Evolutionary conservation across 2,797 vertebrate genomes (phyloP).

Genomic region (Ctenochaetus hawaiiensis): DNA sequence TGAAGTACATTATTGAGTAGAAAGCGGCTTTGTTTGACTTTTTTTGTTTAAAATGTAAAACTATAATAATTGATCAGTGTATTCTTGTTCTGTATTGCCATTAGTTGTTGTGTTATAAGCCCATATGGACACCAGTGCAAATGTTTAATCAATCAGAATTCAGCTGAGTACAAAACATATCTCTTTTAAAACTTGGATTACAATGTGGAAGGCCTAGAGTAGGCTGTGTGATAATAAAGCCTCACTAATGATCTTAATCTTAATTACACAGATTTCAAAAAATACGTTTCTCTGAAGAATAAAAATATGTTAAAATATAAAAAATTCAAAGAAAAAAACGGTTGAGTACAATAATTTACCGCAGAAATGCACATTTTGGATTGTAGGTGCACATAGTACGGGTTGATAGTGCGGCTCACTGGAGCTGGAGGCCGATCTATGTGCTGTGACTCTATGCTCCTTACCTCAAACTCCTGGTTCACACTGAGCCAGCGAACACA

Average conservation of each 20-base stretch:
- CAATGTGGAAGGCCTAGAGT: too few relatives aligned
- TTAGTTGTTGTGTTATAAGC: background rate
- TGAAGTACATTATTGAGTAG: background rate
- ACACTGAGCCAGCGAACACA: constrained; percentile 33
- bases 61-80: background rate
- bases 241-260: too few relatives aligned
- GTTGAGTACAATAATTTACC: background rate
- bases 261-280: too few relatives aligned
- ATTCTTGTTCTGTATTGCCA: background rate
- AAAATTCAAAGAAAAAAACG: too few relatives aligned
- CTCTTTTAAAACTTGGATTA: too few relatives aligned
- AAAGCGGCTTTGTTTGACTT: background rate
- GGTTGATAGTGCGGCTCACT: background rate
- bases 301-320: too few relatives aligned
- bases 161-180: too few relatives aligned
- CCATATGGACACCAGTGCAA: too few relatives aligned
- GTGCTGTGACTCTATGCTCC: background rate
- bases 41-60: background rate
- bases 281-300: too few relatives aligned
- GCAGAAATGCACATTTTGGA: background rate
- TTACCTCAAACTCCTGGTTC: too few relatives aligned
- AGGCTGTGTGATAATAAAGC: too few relatives aligned
- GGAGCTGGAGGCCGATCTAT: background rate
- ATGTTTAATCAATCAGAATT: too few relatives aligned
- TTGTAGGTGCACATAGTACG: background rate